Conservation (phyloP, 2,888 invertebrate species). For the Ormyrus pomaceus region DNA sequence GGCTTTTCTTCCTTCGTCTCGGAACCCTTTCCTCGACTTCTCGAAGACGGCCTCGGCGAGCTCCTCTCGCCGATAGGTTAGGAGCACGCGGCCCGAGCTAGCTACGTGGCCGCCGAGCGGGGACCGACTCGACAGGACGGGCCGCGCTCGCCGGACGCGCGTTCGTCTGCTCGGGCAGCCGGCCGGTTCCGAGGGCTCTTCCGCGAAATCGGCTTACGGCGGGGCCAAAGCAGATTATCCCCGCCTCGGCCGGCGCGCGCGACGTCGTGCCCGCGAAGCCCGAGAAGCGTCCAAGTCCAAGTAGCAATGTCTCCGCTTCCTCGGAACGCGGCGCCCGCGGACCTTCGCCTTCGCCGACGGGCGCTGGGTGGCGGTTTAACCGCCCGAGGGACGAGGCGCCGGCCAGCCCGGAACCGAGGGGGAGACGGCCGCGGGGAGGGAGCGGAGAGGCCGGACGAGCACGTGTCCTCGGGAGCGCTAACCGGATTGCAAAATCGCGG, state of each 20-base stretch:
- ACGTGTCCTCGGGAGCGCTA: slow-evolving; percentile 52
- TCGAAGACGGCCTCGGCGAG: too few species aligned
- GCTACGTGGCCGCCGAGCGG: too few species aligned
- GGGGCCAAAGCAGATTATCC: slow-evolving; percentile 40
- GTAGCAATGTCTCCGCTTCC: slow-evolving; percentile 52
- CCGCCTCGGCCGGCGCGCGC: background rate
- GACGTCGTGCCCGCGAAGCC: slow-evolving; percentile 43
- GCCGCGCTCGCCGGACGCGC: too few species aligned
- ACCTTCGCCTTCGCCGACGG: slow-evolving; percentile 43
- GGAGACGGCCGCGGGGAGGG: too few species aligned
- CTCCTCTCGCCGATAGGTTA: too few species aligned
- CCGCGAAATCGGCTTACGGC: slow-evolving; percentile 47
- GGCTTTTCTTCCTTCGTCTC: background rate
- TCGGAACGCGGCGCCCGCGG: slow-evolving; percentile 9
- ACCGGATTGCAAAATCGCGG: slow-evolving; percentile 58
- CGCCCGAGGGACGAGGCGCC: slow-evolving; percentile 8
- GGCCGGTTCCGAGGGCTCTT: slow-evolving; percentile 60
- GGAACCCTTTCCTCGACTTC: background rate
- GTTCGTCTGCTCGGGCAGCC: slow-evolving; percentile 61
- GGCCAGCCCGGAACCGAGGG: background rate
- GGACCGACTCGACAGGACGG: too few species aligned
- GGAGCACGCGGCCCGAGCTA: too few species aligned
- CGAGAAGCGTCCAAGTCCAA: slow-evolving; percentile 48
- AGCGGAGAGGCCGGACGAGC: slow-evolving; percentile 46
- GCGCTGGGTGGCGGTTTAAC: slow-evolving; percentile 15